These are phyloP conservation scores for Tenualosa thibaudeaui DNA, from an alignment of 2,797 vertebrate genomes.

Conservation along the genomic window DNA sequence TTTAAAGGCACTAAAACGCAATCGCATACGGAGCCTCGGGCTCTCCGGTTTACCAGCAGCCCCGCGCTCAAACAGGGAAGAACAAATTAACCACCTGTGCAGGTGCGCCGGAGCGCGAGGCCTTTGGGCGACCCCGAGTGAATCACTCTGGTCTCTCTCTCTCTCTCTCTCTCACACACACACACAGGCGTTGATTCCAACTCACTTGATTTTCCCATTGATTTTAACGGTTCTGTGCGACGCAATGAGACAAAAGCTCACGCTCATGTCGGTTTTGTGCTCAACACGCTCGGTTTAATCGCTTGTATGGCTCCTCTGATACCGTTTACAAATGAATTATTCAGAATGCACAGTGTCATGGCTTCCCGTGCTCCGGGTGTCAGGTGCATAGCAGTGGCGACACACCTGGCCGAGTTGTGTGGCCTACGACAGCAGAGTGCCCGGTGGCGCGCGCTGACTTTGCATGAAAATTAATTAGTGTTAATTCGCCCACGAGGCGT, in stretches of 20 bases:
- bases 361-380: not conserved
- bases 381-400: not conserved
- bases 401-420: not conserved
- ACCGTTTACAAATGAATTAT: not conserved
- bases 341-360: not conserved
- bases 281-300: not conserved
- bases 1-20: not conserved
- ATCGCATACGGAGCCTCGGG: not conserved
- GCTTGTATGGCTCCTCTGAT: not conserved
- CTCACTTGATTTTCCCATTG: not conserved
- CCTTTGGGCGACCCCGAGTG: not conserved
- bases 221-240: not conserved
- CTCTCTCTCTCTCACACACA: no score
- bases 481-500: constrained; percentile 4
- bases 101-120: not conserved
- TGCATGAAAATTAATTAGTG: not conserved
- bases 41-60: not conserved
- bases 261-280: not conserved
- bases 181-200: not conserved
- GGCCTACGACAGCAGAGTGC: not conserved
- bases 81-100: not conserved
- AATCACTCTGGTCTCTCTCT: no score
- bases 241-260: not conserved
- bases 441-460: not conserved
- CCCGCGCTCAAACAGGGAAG: not conserved